Conservation (phyloP, 2,888 invertebrate species). For the Trissolcus japonicus region DNA sequence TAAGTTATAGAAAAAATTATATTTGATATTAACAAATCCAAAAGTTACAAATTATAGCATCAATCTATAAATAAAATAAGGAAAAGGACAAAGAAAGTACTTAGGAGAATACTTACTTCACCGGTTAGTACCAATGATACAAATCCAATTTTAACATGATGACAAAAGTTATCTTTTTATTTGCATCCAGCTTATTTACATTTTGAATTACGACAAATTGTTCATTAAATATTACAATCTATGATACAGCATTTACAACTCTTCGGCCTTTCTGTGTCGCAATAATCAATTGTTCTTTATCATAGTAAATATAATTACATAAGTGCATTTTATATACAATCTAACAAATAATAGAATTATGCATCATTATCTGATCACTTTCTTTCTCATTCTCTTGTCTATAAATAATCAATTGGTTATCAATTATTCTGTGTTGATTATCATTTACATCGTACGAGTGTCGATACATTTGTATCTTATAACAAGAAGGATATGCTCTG, state of each 20-base stretch:
- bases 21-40: no score
- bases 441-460: conserved; percentile 20
- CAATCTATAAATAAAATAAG: no score
- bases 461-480: conserved; percentile 13
- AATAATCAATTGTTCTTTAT: conserved; percentile 27
- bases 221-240: conserved; percentile 71
- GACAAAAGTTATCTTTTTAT: conserved; percentile 28
- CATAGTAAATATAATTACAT: conserved; percentile 72
- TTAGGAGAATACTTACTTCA: neutral
- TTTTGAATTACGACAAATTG: conserved; percentile 33
- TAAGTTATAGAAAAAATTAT: no score
- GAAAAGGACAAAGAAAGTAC: neutral
- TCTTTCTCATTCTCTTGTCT: conserved; percentile 38
- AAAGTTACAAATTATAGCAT: no score
- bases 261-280: neutral
- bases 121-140: no score
- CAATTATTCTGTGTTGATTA: conserved; percentile 35
- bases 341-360: conserved; percentile 21
- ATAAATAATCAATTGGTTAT: neutral
- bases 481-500: conserved; percentile 42
- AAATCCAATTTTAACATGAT: conserved; percentile 11
- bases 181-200: conserved; percentile 12
- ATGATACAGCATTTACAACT: conserved; percentile 74
- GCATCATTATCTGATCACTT: neutral
- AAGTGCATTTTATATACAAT: conserved; percentile 74